Base-by-base conservation (phyloP, 1,140 invertebrate genomes). In the Geopemphigus sp. region DNA sequence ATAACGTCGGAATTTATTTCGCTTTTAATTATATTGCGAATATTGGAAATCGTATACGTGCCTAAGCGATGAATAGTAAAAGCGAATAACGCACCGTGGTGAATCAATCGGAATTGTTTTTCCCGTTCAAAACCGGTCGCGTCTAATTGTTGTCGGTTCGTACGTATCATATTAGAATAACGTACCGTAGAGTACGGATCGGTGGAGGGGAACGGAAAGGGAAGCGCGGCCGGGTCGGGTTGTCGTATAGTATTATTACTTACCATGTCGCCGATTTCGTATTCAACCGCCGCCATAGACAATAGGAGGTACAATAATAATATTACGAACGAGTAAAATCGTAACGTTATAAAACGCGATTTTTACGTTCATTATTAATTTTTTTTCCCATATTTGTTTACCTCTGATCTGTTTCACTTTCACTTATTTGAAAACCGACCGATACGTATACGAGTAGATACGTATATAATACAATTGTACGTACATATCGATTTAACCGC, bases 31-130 rank as follows among this genome's bases (percentile, higher is more conserved):
- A 47, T 10, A 47, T 47, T 45, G 56, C 45, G 57, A 29, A 39
- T 45, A 24, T 59, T 78, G 73, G 56, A 78, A 78, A 78, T 78
- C 68, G 68, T 61, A 72, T 54, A 56, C 72, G 39, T 32, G 12
- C 8, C 19, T 39, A 70, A 70, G 22, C 66, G 66, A n/a, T 14
- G 17, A 19, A 78, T 61, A 78, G 73, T 78, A 78, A 78, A 78
- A 78, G 73, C 73, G 73, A 78, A 14, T 78, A 78, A 78, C 73
- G 73, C 73, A 53, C 73, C 73, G 22, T 78, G 39, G 22, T 61
- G 17, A 78, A 78, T 78, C 57, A 57, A 78, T 61, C 32, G 32
- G 15, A 24, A 78, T 78, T 61, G 56, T 78, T 24, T 61, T 78
- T 61, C 3, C 72, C 32, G 17, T 53, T 47, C 39, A 68, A 47